A percentile compares a stretch with the other conserved stretches of the same genome.
Conservation (phyloP, 2,113 vertebrate genomes). For the Cyprinodon variegatus region DNA sequence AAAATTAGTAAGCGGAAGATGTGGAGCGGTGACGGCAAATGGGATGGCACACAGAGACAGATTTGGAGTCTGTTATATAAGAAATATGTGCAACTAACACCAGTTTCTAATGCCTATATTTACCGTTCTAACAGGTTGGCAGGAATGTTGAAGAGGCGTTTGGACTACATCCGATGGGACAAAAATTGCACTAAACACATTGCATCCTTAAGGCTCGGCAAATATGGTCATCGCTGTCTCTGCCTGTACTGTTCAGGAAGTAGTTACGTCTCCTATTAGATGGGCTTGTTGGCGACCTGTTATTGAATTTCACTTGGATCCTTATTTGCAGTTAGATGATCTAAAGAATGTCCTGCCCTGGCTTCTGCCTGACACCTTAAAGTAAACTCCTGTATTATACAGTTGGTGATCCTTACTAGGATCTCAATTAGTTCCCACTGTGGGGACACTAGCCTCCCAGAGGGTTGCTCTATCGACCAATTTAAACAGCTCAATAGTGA, state of each 20-base stretch:
- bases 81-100: conserved; percentile 32
- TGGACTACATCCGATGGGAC: conserved; percentile 32
- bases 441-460: background rate
- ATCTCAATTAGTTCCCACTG: background rate
- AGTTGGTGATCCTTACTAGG: background rate
- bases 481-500: conserved; percentile 5
- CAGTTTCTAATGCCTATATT: conserved; percentile 43
- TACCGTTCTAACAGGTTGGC: conserved; percentile 56
- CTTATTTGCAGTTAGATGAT: background rate
- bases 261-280: background rate
- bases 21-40: conserved; percentile 27
- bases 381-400: background rate
- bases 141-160: conserved; percentile 35
- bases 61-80: conserved; percentile 58
- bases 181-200: conserved; percentile 22
- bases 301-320: background rate
- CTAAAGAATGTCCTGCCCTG: background rate
- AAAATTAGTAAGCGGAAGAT: conserved; percentile 38
- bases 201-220: conserved; percentile 2
- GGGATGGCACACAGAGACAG: conserved; percentile 27
- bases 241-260: background rate
- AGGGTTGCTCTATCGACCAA: background rate
- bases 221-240: background rate
- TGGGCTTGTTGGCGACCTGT: background rate
- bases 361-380: background rate